Conservation (phyloP, 2,888 invertebrate species). For the Thysanoteuthis rhombus region DNA sequence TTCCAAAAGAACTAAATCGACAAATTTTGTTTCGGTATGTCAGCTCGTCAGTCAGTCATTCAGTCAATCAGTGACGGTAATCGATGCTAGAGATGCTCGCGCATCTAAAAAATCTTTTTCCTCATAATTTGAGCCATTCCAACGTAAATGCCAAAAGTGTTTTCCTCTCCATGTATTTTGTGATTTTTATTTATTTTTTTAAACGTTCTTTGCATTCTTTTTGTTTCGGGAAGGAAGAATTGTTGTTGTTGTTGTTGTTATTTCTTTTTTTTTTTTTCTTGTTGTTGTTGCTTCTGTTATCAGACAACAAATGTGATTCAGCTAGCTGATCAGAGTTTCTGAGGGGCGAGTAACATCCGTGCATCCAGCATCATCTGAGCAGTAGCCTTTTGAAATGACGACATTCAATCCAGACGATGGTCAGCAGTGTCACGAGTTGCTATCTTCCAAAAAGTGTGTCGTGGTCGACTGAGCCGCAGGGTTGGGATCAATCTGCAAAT, state of each 20-base stretch:
- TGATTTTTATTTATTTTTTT: background rate
- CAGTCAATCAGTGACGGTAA: too few relatives aligned
- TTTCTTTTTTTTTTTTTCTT: background rate
- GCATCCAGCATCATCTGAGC: background rate
- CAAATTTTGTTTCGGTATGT: too few relatives aligned
- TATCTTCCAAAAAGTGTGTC: constrained; percentile 17
- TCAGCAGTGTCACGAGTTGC: constrained; percentile 24
- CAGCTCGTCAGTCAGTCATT: too few relatives aligned
- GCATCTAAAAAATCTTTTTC: background rate
- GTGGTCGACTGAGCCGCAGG: constrained; percentile 15
- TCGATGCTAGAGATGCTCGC: too few relatives aligned
- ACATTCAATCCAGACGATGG: background rate
- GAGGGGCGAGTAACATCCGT: background rate
- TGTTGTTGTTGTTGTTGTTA: background rate
- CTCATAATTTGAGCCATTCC: background rate
- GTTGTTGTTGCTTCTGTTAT: background rate
- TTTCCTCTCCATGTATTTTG: background rate
- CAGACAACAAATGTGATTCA: background rate
- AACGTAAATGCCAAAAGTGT: background rate
- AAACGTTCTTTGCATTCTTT: background rate
- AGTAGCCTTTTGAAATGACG: background rate
- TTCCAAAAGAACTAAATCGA: too few relatives aligned
- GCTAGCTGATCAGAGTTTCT: background rate
- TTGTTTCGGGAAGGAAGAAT: background rate
- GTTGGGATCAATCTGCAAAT: constrained; percentile 16